These are phyloP conservation scores for Mythimna lalbum DNA, from an alignment of 2,888 invertebrate species.

Conservation along the genomic window DNA sequence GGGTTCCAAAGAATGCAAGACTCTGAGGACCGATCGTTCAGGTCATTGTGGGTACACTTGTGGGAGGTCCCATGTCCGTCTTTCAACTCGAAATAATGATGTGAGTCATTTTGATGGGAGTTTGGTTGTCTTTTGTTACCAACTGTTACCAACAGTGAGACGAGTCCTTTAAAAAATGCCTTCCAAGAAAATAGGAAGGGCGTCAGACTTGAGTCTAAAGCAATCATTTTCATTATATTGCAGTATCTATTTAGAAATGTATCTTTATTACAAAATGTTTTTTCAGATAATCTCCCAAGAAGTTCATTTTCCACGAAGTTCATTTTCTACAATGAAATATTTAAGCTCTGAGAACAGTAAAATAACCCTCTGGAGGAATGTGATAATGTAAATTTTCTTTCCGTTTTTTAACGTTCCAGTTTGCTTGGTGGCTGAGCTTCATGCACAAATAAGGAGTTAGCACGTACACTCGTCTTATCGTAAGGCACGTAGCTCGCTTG, in stretches of 20 bases:
- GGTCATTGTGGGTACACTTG: no score
- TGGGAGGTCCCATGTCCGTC: no score
- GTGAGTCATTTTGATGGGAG: background rate
- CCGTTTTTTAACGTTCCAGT: constrained; percentile 71
- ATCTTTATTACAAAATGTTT: constrained; percentile 45
- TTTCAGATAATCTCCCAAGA: constrained; percentile 52
- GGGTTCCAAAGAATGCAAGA: no score
- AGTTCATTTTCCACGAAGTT: constrained; percentile 51
- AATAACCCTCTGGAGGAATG: constrained; percentile 74
- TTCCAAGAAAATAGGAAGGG: constrained; percentile 25
- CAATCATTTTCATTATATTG: constrained; percentile 46
- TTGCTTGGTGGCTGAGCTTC: constrained; percentile 72
- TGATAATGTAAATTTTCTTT: constrained; percentile 77
- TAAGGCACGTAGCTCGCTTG: constrained; percentile 81
- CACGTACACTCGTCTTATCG: constrained; percentile 80
- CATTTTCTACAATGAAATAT: constrained; percentile 64
- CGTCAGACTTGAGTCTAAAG: constrained; percentile 27
- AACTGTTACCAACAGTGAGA: background rate
- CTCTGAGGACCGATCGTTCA: no score
- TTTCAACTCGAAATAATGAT: no score
- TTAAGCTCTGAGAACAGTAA: constrained; percentile 64
- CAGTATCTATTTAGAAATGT: constrained; percentile 32
- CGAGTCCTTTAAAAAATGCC: background rate
- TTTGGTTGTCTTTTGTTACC: no score
- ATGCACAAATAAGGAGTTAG: constrained; percentile 74